Evolutionary conservation across 2,888 invertebrate species (phyloP).

Genomic region (Coleophora deauratella): DNA sequence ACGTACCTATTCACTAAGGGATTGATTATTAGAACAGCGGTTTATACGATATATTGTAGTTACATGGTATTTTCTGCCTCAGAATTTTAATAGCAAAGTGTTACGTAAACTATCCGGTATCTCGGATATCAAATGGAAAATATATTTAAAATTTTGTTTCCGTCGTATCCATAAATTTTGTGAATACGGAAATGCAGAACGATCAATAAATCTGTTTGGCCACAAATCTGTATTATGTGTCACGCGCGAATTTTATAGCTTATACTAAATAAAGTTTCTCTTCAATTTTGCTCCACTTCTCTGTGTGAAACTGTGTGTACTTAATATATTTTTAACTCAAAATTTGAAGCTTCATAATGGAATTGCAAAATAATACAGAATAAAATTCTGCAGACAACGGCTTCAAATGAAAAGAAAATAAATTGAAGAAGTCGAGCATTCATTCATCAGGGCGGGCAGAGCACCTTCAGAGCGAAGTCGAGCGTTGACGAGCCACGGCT

Average conservation of each 20-base stretch:
- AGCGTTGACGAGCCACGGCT: conserved; percentile 20
- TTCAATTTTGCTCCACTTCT: background rate
- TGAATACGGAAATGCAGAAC: background rate
- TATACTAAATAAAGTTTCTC: background rate
- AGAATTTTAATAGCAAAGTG: no score
- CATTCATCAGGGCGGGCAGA: conserved; percentile 10
- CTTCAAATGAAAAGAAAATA: conserved; percentile 16
- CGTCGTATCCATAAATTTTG: background rate
- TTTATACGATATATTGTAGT: no score
- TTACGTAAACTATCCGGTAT: no score
- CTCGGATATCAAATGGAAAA: background rate
- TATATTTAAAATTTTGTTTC: conserved; percentile 1
- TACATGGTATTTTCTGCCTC: no score
- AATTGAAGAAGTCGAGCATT: conserved; percentile 20
- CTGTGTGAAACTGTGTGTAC: background rate
- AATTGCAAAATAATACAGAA: conserved; percentile 15
- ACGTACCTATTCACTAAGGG: no score
- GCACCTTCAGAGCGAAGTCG: conserved; percentile 15
- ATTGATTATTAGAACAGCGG: no score
- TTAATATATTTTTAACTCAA: background rate
- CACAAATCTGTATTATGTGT: background rate
- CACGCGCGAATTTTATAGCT: no score
- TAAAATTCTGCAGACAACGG: no score
- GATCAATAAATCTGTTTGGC: background rate
- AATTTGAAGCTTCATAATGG: conserved; percentile 6